phyloP scores from a whole-genome alignment of 2,113 vertebrate species.

The Natator depressus region DNA sequence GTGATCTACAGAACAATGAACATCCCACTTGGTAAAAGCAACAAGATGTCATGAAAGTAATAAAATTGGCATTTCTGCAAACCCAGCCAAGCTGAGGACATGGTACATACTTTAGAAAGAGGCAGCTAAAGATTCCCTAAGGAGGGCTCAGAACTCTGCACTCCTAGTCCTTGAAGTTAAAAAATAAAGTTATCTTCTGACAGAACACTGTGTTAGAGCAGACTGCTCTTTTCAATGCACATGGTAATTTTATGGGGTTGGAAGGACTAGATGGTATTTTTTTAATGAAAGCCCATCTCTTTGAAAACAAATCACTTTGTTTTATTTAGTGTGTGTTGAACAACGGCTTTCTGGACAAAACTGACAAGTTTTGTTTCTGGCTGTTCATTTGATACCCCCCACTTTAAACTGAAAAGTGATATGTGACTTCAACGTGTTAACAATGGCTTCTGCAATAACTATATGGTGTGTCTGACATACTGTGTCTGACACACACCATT shows the following conservation, averaged over 20 bases:
- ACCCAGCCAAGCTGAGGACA: not conserved
- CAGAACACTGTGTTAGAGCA: not conserved
- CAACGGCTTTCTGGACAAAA: conserved; percentile 72
- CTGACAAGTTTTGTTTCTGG: conserved; percentile 77
- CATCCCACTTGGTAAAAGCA: conserved; percentile 42
- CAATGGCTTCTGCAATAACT: conserved; percentile 55
- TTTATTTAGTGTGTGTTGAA: conserved; percentile 61
- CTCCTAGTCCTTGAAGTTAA: conserved; percentile 30
- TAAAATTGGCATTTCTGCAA: conserved; percentile 33
- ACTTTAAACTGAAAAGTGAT: conserved; percentile 79
- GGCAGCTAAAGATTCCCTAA: not conserved
- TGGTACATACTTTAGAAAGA: not conserved
- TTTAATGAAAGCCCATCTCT: not conserved
- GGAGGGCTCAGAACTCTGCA: not conserved
- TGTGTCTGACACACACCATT: conserved; percentile 20
- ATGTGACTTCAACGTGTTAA: conserved; percentile 69
- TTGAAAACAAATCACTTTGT: conserved; percentile 68
- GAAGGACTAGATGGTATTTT: conserved; percentile 6
- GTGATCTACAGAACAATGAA: conserved; percentile 1
- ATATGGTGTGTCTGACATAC: conserved; percentile 60
- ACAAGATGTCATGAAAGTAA: conserved; percentile 27
- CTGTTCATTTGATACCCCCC: conserved; percentile 77
- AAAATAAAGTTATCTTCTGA: conserved; percentile 19
- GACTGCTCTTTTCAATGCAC: not conserved
- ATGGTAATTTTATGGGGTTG: conserved; percentile 21